These are phyloP conservation scores for Muricea muricata DNA, from an alignment of 92 coral and sea anemone species.

Conservation along the genomic window DNA sequence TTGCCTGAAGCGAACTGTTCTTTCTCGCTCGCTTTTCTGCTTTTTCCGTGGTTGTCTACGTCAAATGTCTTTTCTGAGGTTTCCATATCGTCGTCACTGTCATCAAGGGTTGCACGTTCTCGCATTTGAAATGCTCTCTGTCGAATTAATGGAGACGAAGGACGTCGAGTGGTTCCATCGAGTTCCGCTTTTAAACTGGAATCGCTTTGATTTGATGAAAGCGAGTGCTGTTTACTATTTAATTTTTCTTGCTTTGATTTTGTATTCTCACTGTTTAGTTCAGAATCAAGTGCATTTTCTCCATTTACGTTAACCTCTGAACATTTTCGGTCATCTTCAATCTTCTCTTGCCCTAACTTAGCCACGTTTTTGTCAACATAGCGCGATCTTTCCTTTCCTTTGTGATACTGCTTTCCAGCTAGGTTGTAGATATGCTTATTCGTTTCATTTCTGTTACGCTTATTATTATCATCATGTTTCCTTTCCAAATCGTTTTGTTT, in stretches of 20 bases:
- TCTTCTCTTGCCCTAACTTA: neutral
- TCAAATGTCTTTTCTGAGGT: neutral
- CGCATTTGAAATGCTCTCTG: constrained; percentile 81
- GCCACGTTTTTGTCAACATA: neutral
- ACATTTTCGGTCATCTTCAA: neutral
- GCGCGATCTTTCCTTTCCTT: neutral
- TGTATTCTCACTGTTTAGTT: neutral
- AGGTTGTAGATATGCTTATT: neutral
- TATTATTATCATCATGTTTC: neutral
- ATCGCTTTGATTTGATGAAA: neutral
- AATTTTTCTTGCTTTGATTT: neutral
- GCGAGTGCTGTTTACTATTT: neutral
- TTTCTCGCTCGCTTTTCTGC: neutral
- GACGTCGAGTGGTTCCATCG: constrained; percentile 52
- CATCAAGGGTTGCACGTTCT: neutral
- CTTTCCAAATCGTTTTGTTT: neutral
- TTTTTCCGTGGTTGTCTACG: neutral
- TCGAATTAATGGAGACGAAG: constrained; percentile 91
- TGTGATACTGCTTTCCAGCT: neutral
- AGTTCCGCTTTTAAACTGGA: neutral
- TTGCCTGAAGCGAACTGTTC: neutral
- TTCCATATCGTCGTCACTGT: neutral
- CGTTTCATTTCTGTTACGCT: neutral
- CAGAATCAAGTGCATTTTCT: neutral
- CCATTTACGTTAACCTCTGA: neutral